Conservation (phyloP, 2,888 invertebrate species). For the Pollenia griseotomentosa region DNA sequence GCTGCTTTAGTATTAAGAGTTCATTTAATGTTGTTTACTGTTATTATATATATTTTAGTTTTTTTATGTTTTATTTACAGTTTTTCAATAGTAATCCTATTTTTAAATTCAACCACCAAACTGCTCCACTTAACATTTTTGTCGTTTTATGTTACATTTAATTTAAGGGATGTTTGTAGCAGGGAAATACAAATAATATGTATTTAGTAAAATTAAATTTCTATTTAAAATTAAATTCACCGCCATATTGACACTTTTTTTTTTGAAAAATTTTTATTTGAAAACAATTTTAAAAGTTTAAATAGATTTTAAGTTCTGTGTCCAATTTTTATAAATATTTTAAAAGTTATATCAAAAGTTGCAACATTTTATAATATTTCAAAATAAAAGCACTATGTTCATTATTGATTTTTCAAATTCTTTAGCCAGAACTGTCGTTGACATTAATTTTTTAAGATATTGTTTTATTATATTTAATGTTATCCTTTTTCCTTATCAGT, state of each 20-base stretch:
- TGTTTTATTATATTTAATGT: background rate
- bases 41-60: background rate
- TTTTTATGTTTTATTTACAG: background rate
- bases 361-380: background rate
- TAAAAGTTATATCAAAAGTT: background rate
- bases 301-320: no score
- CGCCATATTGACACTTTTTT: conserved; percentile 21
- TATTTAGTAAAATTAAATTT: conserved; percentile 21
- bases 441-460: background rate
- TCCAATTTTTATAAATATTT: background rate
- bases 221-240: conserved; percentile 18
- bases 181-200: background rate
- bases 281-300: background rate
- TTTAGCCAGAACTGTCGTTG: background rate
- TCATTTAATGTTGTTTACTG: conserved; percentile 23
- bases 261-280: background rate
- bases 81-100: no score
- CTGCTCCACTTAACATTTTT: background rate
- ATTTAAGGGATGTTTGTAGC: conserved; percentile 57
- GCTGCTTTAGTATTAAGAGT: conserved; percentile 77
- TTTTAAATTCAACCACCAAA: background rate
- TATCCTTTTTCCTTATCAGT: background rate
- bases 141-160: conserved; percentile 31
- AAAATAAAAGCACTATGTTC: background rate
- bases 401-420: conserved; percentile 58